phyloP scores from a whole-genome alignment of 2,888 invertebrate genomes.

The Acanthosoma haemorrhoidale region DNA sequence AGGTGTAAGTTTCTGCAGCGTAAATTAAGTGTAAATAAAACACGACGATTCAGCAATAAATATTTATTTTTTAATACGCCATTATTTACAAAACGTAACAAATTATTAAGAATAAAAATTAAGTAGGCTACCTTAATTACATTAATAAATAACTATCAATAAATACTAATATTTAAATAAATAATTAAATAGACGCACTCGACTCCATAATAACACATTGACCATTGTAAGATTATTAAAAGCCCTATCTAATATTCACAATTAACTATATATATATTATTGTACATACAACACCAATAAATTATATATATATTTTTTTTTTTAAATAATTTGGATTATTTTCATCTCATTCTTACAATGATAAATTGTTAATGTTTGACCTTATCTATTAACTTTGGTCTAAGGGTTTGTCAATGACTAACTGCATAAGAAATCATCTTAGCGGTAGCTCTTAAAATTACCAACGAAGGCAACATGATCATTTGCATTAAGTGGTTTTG shows the following conservation, averaged over 20 bases:
- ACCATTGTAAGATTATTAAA: not conserved
- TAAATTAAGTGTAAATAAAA: not conserved
- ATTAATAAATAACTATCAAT: not conserved
- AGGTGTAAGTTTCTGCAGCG: too few species aligned
- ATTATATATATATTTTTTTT: not conserved
- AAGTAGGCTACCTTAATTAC: not conserved
- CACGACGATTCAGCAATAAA: not conserved
- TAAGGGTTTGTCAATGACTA: not conserved
- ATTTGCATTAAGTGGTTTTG: too few species aligned
- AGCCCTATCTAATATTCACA: conserved; percentile 1
- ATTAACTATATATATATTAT: not conserved
- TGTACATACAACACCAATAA: too few species aligned
- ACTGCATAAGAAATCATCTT: too few species aligned
- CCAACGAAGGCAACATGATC: too few species aligned
- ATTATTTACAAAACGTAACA: not conserved
- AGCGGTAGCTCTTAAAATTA: too few species aligned
- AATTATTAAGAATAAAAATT: not conserved
- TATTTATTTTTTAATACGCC: not conserved
- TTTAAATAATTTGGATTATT: not conserved
- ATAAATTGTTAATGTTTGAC: not conserved
- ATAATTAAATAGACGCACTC: not conserved
- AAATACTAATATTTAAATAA: not conserved
- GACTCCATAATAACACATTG: not conserved
- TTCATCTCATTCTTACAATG: not conserved
- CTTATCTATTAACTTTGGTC: not conserved